Evolutionary conservation across 2,888 invertebrate species (phyloP), one percentile per base, ranked within the genome.

Genomic region (Acrobasis suavella): DNA sequence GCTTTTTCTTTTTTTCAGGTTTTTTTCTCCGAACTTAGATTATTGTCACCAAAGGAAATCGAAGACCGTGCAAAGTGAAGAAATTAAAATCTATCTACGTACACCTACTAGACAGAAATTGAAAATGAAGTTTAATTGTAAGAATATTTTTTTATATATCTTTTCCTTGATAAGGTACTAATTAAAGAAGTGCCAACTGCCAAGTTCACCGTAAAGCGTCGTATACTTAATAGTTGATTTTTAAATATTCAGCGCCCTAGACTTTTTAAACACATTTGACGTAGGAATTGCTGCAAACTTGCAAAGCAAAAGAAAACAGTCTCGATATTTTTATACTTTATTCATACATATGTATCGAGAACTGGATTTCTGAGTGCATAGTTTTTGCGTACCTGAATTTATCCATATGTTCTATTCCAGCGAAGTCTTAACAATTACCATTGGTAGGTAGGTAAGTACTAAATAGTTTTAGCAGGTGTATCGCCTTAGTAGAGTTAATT

Each of bases 401-500:
- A 56, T 56, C 56, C 56, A 55, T 56, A 42, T 17, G 56, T 42
- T 56, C 56, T 42, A 56, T 74, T 74, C 71, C 69, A 71, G 32
- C 65, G 68, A 72, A 76, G 81, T 82, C 75, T 75, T 72, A 79
- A 82, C 80, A 84, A 86, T 87, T 85, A 86, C 76, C 77, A 76
- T 46, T 46, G 46, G 14, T 72, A 83, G 83, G 82, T 84, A 86
- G n/a, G 14, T 72, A 83, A 82, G 82, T 84, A 86, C 80, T 78
- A 73, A 68, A 56, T 56, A 56, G 82, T 83, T 84, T 87, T 86
- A 84, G 83, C 90, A 91, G 90, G 85, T 90, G 89, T 82, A 83
- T 74, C 70, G 80, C 84, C 86, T 80, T 87, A 80, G 83, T 75
- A 77, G 70, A 80, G 79, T 79, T 86, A 84, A 86, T 85, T 84